These are phyloP conservation scores for Panagrolaimus sp. DNA, from an alignment of 1,140 invertebrate species.

Conservation along the genomic window DNA sequence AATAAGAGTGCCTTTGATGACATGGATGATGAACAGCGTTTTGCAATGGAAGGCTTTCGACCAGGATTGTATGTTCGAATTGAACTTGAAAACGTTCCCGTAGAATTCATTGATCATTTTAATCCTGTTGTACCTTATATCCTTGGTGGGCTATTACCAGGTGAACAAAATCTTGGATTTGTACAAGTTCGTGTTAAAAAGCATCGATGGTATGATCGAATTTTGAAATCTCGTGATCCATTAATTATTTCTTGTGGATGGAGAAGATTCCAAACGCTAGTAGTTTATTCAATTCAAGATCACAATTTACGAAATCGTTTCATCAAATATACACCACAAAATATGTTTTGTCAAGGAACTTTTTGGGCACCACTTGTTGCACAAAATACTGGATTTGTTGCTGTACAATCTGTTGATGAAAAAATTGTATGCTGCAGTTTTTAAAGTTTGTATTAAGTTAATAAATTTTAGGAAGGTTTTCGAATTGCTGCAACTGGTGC, in stretches of 20 bases:
- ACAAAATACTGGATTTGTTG: constrained; percentile 78
- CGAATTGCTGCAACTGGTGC: constrained; percentile 90
- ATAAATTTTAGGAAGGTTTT: constrained; percentile 69
- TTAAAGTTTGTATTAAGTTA: constrained; percentile 37
- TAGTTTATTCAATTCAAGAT: constrained; percentile 86
- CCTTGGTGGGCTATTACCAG: constrained; percentile 80
- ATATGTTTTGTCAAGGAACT: constrained; percentile 86
- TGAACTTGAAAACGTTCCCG: constrained; percentile 73
- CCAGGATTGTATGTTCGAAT: constrained; percentile 91
- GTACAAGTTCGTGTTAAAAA: constrained; percentile 83
- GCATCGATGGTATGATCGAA: constrained; percentile 91
- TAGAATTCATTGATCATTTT: constrained; percentile 85
- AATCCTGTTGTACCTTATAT: constrained; percentile 86
- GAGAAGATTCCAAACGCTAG: constrained; percentile 89
- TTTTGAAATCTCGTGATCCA: constrained; percentile 90
- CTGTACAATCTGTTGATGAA: constrained; percentile 17
- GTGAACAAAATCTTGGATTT: constrained; percentile 87
- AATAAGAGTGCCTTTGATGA: constrained; percentile 88
- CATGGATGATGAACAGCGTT: constrained; percentile 76
- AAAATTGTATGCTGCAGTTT: too few species aligned
- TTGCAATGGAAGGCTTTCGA: constrained; percentile 84
- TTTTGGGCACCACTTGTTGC: constrained; percentile 96
- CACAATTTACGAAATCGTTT: constrained; percentile 83
- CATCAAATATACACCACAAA: constrained; percentile 94
- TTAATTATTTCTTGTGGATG: constrained; percentile 92